A percentile compares a stretch with the other conserved stretches of the same genome.
Evolutionary conservation across 2,888 invertebrate genomes (phyloP).

Genomic region (Drosophila percnosoma): DNA sequence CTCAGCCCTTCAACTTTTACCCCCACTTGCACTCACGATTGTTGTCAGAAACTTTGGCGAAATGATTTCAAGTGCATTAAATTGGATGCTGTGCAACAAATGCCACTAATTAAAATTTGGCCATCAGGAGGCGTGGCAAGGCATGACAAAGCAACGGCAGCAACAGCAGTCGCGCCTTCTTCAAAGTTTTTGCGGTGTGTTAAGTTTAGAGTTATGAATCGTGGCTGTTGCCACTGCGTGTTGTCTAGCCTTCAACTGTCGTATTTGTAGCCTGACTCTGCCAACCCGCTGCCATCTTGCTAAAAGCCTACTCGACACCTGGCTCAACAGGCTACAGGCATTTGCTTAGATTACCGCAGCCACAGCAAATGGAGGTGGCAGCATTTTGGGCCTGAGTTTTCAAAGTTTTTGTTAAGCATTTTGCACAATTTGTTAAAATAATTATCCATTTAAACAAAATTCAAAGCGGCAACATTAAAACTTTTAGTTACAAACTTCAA

Average conservation of each 20-base stretch:
- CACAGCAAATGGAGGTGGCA: constrained; percentile 18
- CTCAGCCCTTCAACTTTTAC: not conserved
- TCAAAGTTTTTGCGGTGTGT: constrained; percentile 62
- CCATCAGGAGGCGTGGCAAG: constrained; percentile 47
- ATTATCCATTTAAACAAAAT: constrained; percentile 75
- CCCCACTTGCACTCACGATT: constrained; percentile 29
- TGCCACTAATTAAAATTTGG: constrained; percentile 77
- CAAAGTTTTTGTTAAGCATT: constrained; percentile 59
- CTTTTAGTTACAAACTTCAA: constrained; percentile 72
- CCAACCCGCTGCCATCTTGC: not conserved
- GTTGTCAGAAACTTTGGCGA: constrained; percentile 56
- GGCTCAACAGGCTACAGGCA: constrained; percentile 5
- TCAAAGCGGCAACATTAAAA: constrained; percentile 75
- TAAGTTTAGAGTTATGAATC: constrained; percentile 61
- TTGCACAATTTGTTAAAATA: constrained; percentile 76
- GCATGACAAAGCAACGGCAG: constrained; percentile 15
- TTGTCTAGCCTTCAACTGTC: constrained; percentile 45
- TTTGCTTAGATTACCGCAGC: constrained; percentile 47
- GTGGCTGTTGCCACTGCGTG: constrained; percentile 30
- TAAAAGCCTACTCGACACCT: constrained; percentile 17
- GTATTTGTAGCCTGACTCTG: constrained; percentile 18
- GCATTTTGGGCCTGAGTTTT: constrained; percentile 23
- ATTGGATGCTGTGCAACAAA: constrained; percentile 77
- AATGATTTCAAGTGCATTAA: constrained; percentile 80
- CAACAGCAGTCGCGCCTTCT: constrained; percentile 30